Base-by-base conservation (phyloP, 2,113 vertebrate species). In the Psittacara wagleri region DNA sequence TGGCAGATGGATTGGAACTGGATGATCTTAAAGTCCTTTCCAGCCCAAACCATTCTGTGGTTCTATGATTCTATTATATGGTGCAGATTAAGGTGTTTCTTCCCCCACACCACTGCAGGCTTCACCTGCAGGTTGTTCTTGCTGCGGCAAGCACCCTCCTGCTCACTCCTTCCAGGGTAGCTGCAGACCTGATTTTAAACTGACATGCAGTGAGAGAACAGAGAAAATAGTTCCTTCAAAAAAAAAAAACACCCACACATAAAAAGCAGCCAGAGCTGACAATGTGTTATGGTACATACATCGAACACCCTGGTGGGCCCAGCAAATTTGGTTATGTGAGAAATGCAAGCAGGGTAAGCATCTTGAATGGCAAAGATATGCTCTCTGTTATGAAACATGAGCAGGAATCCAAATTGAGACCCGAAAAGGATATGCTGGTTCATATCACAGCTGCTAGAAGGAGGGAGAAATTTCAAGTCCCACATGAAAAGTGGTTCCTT, bases 141-240 rank as follows among this genome's bases (percentile, higher is more conserved):
- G 37, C 80, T 11, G 48, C 4, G 9, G 84, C 85, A 31, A 39
- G 49, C 72, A 14, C 13, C 16, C 83, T 91, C 25, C 19, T 84
- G 17, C 66, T 96, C 35, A 5, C 64, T 80, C 92, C 91, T 87
- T 61, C 49, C 64, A 82, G 79, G 49, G 78, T 67, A 90, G 79
- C 39, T 77, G 35, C 46, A 91, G 82, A 54, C 37, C 76, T 35
- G 10, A 77, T 88, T 79, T 97, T 92, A 95, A 94, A 78, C 27
- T 39, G 51, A 57, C 7, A 37, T 1, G 22, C 69, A 20, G 66
- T 31, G 43, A 75, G 16, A 82, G 68, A 82, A 55, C 2, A n/a
- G 24, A 68, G 11, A 17, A 70, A 83, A 57, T 22, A 33, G 63
- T 81, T 94, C 48, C 61, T 35, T 64, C 9, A 72, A 67, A 43